These are phyloP conservation scores for Progne subis DNA, from an alignment of 2,113 vertebrate species.

Conservation along the genomic window DNA sequence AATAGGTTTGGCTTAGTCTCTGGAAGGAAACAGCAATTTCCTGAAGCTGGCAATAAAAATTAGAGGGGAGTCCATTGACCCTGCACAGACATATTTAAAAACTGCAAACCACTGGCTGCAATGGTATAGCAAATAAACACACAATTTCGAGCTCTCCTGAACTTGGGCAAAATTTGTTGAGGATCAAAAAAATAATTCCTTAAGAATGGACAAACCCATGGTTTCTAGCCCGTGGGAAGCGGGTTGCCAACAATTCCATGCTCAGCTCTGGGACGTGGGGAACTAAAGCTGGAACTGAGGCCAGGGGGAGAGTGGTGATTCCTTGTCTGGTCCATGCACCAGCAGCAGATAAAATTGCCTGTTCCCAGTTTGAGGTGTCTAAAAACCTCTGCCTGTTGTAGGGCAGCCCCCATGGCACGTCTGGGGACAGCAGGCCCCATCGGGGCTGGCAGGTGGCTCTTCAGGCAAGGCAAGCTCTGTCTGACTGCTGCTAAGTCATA, in stretches of 20 bases:
- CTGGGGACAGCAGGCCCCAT: not conserved
- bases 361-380: not conserved
- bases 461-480: not conserved
- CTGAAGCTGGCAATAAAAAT: not conserved
- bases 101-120: not conserved
- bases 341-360: not conserved
- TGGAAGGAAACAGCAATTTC: not conserved
- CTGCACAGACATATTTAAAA: not conserved
- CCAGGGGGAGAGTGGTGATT: not conserved
- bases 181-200: not conserved
- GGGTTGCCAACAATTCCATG: not conserved
- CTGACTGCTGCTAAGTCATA: not conserved
- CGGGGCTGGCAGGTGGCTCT: not conserved
- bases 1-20: not conserved
- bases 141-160: not conserved
- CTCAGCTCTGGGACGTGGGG: not conserved
- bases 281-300: not conserved
- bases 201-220: fast-evolving
- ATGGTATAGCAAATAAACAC: not conserved
- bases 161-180: not conserved
- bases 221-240: not conserved
- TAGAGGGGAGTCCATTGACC: not conserved
- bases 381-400: not conserved
- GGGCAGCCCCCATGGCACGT: fast-evolving
- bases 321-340: not conserved